Conservation (phyloP, 64 coral and sea anemone species). For the Hydrozoanthus tunicans region DNA sequence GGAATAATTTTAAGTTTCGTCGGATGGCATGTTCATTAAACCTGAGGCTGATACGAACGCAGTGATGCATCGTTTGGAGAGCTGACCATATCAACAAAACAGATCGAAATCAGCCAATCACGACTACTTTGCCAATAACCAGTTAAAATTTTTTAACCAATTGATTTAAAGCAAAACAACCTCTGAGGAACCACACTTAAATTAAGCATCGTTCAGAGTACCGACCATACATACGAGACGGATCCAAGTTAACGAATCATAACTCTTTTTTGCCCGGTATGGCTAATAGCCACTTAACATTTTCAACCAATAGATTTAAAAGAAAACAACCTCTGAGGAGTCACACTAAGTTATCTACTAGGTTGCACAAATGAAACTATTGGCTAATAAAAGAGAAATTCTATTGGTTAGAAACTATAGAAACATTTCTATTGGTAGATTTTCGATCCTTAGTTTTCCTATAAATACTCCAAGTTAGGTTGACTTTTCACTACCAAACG, state of each 20-base stretch:
- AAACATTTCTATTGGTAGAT: conserved; percentile 4
- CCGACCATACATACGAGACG: not conserved
- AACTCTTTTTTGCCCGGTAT: not conserved
- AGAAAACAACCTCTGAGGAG: conserved; percentile 13
- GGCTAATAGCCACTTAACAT: not conserved
- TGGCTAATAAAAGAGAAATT: conserved; percentile 14
- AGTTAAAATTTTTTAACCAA: too few relatives aligned
- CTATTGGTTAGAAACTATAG: not conserved
- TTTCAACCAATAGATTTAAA: conserved; percentile 11
- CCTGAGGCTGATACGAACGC: too few relatives aligned
- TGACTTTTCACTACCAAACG: not conserved
- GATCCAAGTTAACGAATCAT: conserved; percentile 13
- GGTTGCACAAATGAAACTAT: not conserved
- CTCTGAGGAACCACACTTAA: too few relatives aligned
- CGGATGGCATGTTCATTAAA: too few relatives aligned
- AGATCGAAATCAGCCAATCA: too few relatives aligned
- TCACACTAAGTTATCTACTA: not conserved
- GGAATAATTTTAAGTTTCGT: too few relatives aligned
- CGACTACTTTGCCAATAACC: too few relatives aligned
- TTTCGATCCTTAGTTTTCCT: not conserved
- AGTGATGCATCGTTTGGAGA: too few relatives aligned
- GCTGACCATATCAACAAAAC: too few relatives aligned
- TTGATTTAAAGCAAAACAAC: too few relatives aligned
- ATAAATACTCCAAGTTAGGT: not conserved
- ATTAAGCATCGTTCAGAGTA: too few relatives aligned